Evolutionary conservation across 2,113 vertebrate species (phyloP), one percentile per base, ranked within the genome.

Genomic region (Acrocephalus kingi): DNA sequence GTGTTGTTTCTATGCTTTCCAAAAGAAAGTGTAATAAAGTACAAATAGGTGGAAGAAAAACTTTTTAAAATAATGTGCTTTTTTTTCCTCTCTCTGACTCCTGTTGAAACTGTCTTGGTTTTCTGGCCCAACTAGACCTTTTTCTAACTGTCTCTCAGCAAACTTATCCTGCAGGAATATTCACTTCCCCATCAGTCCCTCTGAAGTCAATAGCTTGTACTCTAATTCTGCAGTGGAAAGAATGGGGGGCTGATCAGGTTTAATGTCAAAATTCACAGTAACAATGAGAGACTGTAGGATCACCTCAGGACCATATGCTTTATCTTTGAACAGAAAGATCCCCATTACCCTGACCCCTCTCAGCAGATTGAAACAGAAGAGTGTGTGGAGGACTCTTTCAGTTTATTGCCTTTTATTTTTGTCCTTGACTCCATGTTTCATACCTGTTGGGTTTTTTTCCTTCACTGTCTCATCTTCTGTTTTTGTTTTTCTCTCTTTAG

Each of bases 1-100:
- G 66, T 85, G 74, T 85, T 54, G 21, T 84, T 96, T 95, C 78
- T 90, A 12, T 74, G 84, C 45, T 95, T 87, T 58, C 30, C 51
- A 85, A 54, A 56, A 77, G 56, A 21, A 89, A 90, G 45, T 71
- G 19, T 56, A 90, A 84, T 72, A 54, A 94, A 95, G 71, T 30
- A 49, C 58, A 48, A 84, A 56, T 10, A 85, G 56, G 61, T 61
- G 56, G 49, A 93, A 96, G 21, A 94, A 61, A 33, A 86, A 77
- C 51, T 89, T 94, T 64, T 39, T 19, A 92, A 95, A 94, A 91
- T 71, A 96, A 48, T 2, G 3, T 33, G 45, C 9, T 15, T 55
- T 84, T 84, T 85, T 84, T 63, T 30, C 28, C 13, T 33, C n/a
- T 87, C n/a, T 61, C 4, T 62, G 41, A 75, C 33, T 87, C 9